A percentile compares a stretch with the other conserved stretches of the same genome.
phyloP scores from a whole-genome alignment of 1,140 invertebrate genomes.

The Elymnias hypermnestra region DNA sequence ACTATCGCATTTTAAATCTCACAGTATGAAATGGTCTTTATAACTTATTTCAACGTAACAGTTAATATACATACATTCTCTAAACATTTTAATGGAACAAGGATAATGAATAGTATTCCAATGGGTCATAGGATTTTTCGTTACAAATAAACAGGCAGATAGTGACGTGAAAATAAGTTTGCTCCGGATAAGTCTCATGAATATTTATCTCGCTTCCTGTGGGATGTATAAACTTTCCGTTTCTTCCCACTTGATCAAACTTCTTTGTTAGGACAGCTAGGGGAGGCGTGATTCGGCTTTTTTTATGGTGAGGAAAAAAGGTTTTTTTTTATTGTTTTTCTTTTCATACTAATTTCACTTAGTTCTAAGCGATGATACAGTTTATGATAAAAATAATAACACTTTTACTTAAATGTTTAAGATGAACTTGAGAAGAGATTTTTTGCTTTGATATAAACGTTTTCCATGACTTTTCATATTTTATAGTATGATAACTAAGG shows the following conservation, averaged over 20 bases:
- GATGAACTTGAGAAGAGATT: too few relatives aligned
- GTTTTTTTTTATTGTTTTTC: conserved; percentile 19
- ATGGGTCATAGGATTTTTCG: background rate
- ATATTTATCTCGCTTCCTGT: conserved; percentile 55
- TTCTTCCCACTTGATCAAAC: conserved; percentile 65
- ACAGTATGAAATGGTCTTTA: too few relatives aligned
- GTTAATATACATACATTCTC: background rate
- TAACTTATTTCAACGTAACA: too few relatives aligned
- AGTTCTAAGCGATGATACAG: too few relatives aligned
- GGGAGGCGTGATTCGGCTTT: conserved; percentile 34
- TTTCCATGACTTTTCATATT: too few relatives aligned
- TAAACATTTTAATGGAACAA: background rate
- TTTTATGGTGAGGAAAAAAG: conserved; percentile 30
- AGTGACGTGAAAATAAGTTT: conserved; percentile 61
- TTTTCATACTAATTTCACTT: too few relatives aligned
- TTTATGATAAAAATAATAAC: too few relatives aligned
- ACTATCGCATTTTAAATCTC: too few relatives aligned
- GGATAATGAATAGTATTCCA: conserved; percentile 4
- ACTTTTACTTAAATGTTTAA: too few relatives aligned
- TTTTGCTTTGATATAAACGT: too few relatives aligned
- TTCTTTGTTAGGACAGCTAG: conserved; percentile 36
- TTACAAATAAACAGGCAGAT: conserved; percentile 18
- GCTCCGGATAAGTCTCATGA: conserved; percentile 57
- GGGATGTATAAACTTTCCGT: conserved; percentile 56
- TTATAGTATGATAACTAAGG: too few relatives aligned